Evolutionary conservation across 2,797 vertebrate species (phyloP).

Genomic region (Onychomys leucogaster): DNA sequence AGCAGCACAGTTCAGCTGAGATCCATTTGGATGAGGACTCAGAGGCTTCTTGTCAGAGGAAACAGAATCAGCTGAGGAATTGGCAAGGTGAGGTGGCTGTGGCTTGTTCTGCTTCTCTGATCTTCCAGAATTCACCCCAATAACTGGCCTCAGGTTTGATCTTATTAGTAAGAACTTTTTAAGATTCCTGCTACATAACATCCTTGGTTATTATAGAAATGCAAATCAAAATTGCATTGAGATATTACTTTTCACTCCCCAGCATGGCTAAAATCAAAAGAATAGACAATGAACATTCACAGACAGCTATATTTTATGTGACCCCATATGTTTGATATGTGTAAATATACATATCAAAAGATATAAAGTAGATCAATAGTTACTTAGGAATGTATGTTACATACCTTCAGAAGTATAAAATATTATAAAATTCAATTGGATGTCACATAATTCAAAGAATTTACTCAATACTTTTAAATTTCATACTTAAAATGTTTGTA

Average conservation of each 20-base stretch:
- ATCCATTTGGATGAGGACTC: too few relatives aligned
- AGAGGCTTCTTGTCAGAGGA: too few relatives aligned
- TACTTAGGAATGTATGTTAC: not conserved
- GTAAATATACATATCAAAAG: not conserved
- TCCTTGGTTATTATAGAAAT: slow-evolving; percentile 7
- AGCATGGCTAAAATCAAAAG: not conserved
- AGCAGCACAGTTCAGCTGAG: too few relatives aligned
- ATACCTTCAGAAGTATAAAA: slow-evolving; percentile 13
- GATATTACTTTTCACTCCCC: not conserved
- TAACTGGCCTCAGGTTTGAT: too few relatives aligned
- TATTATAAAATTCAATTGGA: not conserved
- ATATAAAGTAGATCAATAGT: not conserved
- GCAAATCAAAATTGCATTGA: not conserved
- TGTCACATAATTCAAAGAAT: not conserved
- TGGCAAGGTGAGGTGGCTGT: too few relatives aligned
- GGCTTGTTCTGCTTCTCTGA: too few relatives aligned
- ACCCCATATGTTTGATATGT: not conserved
- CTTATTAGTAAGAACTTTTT: too few relatives aligned
- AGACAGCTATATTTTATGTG: not conserved
- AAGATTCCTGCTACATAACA: too few relatives aligned
- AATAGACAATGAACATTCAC: not conserved
- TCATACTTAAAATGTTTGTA: not conserved
- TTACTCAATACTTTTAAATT: slow-evolving; percentile 6
- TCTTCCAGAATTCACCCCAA: too few relatives aligned
- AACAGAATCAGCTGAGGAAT: too few relatives aligned